Evolutionary conservation across 2,797 vertebrate species (phyloP).

Genomic region (Cryptoprocta ferox): DNA sequence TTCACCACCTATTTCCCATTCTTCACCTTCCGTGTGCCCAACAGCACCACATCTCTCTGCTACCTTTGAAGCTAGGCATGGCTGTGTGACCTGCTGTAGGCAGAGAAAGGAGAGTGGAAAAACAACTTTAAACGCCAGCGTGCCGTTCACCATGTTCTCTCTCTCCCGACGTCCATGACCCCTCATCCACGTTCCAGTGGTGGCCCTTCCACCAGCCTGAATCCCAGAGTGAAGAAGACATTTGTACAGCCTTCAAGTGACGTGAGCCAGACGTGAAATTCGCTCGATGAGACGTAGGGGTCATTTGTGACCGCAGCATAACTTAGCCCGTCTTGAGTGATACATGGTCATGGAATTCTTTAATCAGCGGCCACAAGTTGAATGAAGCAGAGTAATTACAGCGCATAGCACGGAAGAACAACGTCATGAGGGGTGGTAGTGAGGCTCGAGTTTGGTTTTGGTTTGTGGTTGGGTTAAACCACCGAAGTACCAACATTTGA

Average conservation of each 20-base stretch:
- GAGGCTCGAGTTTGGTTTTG: not conserved
- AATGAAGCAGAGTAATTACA: not conserved
- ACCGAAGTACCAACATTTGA: not conserved
- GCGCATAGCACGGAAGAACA: not conserved
- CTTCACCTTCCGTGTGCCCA: not conserved
- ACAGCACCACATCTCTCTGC: not conserved
- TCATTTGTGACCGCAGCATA: not conserved
- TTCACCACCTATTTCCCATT: not conserved
- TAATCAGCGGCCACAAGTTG: not conserved
- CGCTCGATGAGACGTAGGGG: not conserved
- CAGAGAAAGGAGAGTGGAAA: not conserved
- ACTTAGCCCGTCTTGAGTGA: not conserved
- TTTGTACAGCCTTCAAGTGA: not conserved
- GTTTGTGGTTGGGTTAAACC: not conserved
- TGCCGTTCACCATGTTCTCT: rapidly evolving
- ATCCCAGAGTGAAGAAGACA: not conserved
- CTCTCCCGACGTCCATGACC: not conserved
- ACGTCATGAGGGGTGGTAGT: rapidly evolving
- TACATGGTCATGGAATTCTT: not conserved
- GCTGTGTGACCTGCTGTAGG: not conserved
- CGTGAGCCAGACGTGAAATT: not conserved
- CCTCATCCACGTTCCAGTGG: not conserved
- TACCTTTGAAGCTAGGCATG: not conserved
- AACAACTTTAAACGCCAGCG: not conserved
- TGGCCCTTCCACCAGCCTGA: not conserved